These are phyloP conservation scores for Seladonia tumulorum DNA, from an alignment of 2,888 invertebrate species.

Conservation along the genomic window DNA sequence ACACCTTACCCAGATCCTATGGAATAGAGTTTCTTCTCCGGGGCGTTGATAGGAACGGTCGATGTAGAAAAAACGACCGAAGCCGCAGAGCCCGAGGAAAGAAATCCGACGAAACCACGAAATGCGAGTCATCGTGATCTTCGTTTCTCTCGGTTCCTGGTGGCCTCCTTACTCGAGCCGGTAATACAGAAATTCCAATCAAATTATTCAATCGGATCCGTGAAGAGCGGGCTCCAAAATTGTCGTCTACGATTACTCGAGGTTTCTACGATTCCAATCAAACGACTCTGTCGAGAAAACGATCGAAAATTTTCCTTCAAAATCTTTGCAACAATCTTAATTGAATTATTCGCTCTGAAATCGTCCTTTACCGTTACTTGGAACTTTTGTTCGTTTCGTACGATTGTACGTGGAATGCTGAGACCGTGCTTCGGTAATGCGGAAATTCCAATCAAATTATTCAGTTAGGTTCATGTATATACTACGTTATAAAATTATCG, in stretches of 20 bases:
- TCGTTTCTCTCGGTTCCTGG: not conserved
- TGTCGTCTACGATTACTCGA: not conserved
- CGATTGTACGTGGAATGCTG: no score
- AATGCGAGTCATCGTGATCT: not conserved
- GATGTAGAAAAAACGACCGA: not conserved
- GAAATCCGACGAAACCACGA: conserved; percentile 3
- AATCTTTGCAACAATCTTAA: no score
- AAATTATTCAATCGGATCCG: not conserved
- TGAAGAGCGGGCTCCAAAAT: not conserved
- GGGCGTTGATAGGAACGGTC: not conserved
- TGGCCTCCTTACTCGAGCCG: not conserved
- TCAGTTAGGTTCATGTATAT: no score
- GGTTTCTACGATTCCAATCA: not conserved
- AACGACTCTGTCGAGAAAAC: no score
- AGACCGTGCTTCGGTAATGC: no score
- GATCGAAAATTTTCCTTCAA: no score
- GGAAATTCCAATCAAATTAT: not conserved
- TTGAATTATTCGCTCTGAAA: no score
- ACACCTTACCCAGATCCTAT: not conserved
- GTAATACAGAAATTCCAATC: not conserved
- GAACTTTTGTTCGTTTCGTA: no score
- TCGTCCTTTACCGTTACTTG: no score
- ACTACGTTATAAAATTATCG: no score
- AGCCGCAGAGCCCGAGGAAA: not conserved
- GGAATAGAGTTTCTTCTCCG: not conserved